Conservation (phyloP, 1,140 invertebrate genomes). For the Chrysopa pallens region DNA sequence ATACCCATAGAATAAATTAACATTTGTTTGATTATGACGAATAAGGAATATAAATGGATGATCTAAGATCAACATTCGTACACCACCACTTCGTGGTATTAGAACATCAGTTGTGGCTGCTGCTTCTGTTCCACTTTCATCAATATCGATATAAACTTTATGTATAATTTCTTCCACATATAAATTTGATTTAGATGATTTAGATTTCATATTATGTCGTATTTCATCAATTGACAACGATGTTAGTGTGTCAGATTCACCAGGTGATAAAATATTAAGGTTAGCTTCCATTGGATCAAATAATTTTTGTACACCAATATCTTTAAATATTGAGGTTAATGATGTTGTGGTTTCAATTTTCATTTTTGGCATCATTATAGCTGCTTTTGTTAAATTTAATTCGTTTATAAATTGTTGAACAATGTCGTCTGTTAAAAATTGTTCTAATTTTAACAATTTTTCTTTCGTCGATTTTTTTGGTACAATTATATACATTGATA, state of each 20-base stretch:
- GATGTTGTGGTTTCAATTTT: constrained; percentile 34
- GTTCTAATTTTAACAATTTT: constrained; percentile 28
- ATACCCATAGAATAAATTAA: constrained; percentile 49
- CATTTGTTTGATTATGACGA: constrained; percentile 38
- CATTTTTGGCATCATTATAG: constrained; percentile 46
- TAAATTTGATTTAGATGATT: constrained; percentile 28
- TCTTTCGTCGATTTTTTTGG: constrained; percentile 30
- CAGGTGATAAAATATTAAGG: constrained; percentile 14
- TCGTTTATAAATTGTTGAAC: constrained; percentile 32
- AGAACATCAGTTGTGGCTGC: constrained; percentile 38
- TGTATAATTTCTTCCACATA: constrained; percentile 41
- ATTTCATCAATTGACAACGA: no score
- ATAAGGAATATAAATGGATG: constrained; percentile 66
- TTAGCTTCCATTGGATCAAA: constrained; percentile 38
- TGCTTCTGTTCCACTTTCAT: constrained; percentile 54
- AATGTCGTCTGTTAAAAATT: constrained; percentile 23
- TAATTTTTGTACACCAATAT: constrained; percentile 35
- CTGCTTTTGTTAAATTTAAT: constrained; percentile 25
- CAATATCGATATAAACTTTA: constrained; percentile 43
- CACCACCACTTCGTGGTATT: constrained; percentile 30
- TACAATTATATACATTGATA: constrained; percentile 51
- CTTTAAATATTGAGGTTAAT: constrained; percentile 28
- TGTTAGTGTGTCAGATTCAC: no score
- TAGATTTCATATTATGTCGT: no score
- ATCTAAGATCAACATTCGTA: constrained; percentile 37